Conservation (phyloP, 2,797 vertebrate genomes). For the Danio aesculapii region DNA sequence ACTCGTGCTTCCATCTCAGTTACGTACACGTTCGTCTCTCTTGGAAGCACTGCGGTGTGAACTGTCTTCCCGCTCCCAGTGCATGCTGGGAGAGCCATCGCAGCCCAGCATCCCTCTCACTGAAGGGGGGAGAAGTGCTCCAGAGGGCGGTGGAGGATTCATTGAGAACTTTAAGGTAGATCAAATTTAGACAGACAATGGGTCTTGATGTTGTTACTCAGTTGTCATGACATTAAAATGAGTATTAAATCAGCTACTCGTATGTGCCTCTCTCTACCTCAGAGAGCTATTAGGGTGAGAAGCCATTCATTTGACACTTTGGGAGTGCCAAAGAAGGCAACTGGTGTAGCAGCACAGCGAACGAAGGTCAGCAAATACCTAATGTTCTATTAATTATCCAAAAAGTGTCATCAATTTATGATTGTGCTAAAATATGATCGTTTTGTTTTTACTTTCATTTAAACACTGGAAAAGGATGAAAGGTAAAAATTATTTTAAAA, state of each 20-base stretch:
- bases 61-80: constrained; percentile 76
- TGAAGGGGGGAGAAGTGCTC: constrained; percentile 66
- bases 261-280: constrained; percentile 40
- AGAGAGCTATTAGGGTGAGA: constrained; percentile 90
- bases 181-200: not conserved
- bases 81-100: constrained; percentile 78
- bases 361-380: constrained; percentile 66
- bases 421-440: not conserved
- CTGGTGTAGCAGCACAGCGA: constrained; percentile 67
- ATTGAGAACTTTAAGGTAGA: constrained; percentile 83
- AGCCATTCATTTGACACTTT: constrained; percentile 91
- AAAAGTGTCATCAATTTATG: not conserved
- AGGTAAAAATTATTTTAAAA: constrained; percentile 9
- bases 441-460: not conserved
- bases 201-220: not conserved
- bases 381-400: not conserved
- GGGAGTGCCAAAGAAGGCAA: constrained; percentile 77
- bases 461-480: constrained; percentile 45
- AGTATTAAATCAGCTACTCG: not conserved
- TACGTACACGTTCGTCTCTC: constrained; percentile 81
- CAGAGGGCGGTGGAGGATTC: constrained; percentile 81
- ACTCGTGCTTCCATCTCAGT: constrained; percentile 60
- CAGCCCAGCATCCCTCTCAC: constrained; percentile 59
- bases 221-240: not conserved
- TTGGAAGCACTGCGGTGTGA: constrained; percentile 79